A percentile compares a stretch with the other conserved stretches of the same genome.
These are phyloP conservation scores for Cotesia typhae DNA, from an alignment of 1,140 invertebrate species.

Conservation along the genomic window DNA sequence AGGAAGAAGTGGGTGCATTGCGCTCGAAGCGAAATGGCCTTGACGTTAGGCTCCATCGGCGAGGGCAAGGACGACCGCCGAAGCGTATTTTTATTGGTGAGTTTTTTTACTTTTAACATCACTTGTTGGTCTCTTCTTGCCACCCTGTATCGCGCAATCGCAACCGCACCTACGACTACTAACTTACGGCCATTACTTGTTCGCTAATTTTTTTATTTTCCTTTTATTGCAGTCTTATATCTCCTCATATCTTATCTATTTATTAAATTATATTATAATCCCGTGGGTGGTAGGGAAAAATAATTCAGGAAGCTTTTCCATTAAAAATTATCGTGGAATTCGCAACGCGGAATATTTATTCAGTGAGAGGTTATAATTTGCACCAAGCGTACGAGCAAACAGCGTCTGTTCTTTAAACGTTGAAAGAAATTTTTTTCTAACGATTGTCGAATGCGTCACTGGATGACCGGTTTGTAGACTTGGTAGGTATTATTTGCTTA, in stretches of 20 bases:
- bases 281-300: neutral
- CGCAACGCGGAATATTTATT: constrained; percentile 54
- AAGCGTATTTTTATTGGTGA: constrained; percentile 52
- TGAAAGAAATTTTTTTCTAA: too few relatives aligned
- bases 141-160: constrained; percentile 4
- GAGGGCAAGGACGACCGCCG: constrained; percentile 65
- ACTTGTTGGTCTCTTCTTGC: neutral
- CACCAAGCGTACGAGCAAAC: constrained; percentile 53
- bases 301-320: too few relatives aligned
- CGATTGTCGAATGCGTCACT: too few relatives aligned
- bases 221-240: neutral
- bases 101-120: constrained; percentile 31
- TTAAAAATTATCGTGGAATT: neutral
- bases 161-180: too few relatives aligned
- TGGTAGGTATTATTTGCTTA: neutral
- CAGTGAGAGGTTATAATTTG: constrained; percentile 54
- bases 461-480: too few relatives aligned
- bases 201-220: neutral
- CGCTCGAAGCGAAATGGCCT: constrained; percentile 61
- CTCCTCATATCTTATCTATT: neutral
- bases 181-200: too few relatives aligned
- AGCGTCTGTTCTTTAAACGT: constrained; percentile 37
- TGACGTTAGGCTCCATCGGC: constrained; percentile 56
- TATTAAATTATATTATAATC: neutral
- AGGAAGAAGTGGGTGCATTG: constrained; percentile 58